Evolutionary conservation across 2,113 vertebrate species (phyloP), one percentile per base, ranked within the genome.

Genomic region (Notothenia rossii): DNA sequence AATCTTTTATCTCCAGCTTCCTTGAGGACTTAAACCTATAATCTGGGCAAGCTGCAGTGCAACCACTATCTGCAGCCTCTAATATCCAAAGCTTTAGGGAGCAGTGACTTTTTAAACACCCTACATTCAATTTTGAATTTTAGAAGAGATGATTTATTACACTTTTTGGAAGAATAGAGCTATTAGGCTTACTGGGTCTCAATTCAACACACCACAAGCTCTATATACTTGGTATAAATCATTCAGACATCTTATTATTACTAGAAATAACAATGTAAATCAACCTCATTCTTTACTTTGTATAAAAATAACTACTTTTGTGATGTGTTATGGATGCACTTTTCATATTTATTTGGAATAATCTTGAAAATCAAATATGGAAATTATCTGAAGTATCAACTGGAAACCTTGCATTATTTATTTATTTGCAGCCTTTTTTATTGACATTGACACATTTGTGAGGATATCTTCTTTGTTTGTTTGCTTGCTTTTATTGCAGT

Each of bases 111-210:
- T 40, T 49, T 51, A 67, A 75, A 75, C 45, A 75, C 75, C 79
- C 75, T 46, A 85, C 71, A 61, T 69, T 18, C 22, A 55, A 49
- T 20, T 56, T 81, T 8, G 29, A 33, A 67, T 75, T 78, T 54
- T 20, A 46, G 75, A 62, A 48, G 12, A 56, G 59, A 17, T 64
- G 59, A 18, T 55, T 12, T 6, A 2, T 56, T 18, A 10, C 72
- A 70, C 63, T 70, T 75, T 75, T 58, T 63, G 45, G 29, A 75
- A 25, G 13, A 43, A 71, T 56, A 11, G 12, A 43, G n/a, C n/a
- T 8, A 0, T 53, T 40, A 70, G 43, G 22, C 50, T 20, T 59
- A 49, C 50, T 79, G 67, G 49, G 48, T 80, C 68, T 48, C 3
- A 59, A 77, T 65, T 62, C 65, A 74, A 48, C 29, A 22, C 36